A percentile compares a stretch with the other conserved stretches of the same genome.
phyloP scores from a whole-genome alignment of 2,888 invertebrate genomes.

The Agrilus mali region DNA sequence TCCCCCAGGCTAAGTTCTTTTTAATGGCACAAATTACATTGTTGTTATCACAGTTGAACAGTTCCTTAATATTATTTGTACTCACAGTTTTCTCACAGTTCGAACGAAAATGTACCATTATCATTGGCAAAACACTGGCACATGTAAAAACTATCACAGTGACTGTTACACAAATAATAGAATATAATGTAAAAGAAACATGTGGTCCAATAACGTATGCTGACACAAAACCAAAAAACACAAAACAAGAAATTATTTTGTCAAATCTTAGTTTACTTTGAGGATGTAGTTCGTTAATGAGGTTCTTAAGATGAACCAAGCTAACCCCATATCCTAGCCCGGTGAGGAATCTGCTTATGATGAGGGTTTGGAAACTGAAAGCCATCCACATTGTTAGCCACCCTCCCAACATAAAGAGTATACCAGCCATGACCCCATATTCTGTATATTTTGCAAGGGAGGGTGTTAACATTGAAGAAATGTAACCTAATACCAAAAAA shows the following conservation, averaged over 20 bases:
- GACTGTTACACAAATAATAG: slow-evolving; percentile 17
- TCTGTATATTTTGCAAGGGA: slow-evolving; percentile 23
- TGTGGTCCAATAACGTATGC: slow-evolving; percentile 24
- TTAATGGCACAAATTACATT: slow-evolving; percentile 17
- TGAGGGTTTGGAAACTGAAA: slow-evolving; percentile 21
- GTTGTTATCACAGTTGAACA: slow-evolving; percentile 20
- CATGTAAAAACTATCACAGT: too few species aligned
- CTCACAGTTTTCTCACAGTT: slow-evolving; percentile 24
- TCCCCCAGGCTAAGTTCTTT: slow-evolving; percentile 21
- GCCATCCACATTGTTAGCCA: slow-evolving; percentile 31
- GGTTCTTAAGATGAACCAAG: slow-evolving; percentile 25
- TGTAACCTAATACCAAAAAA: slow-evolving; percentile 30
- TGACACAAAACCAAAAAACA: slow-evolving; percentile 21
- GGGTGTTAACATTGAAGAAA: slow-evolving; percentile 17
- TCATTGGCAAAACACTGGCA: slow-evolving; percentile 15
- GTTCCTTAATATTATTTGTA: slow-evolving; percentile 20
- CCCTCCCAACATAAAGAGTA: slow-evolving; percentile 21
- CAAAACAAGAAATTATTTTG: slow-evolving; percentile 22
- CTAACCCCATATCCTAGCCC: slow-evolving; percentile 28
- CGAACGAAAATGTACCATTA: slow-evolving; percentile 21
- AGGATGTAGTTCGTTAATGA: slow-evolving; percentile 25
- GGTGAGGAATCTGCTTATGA: slow-evolving; percentile 26
- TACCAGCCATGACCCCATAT: slow-evolving; percentile 24
- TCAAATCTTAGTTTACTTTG: slow-evolving; percentile 14
- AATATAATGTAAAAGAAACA: slow-evolving; percentile 22